Percentiles rank a stretch among this genome's conserved stretches.
These are phyloP conservation scores for Hydraecia micacea DNA, from an alignment of 2,888 invertebrate genomes.

Conservation along the genomic window DNA sequence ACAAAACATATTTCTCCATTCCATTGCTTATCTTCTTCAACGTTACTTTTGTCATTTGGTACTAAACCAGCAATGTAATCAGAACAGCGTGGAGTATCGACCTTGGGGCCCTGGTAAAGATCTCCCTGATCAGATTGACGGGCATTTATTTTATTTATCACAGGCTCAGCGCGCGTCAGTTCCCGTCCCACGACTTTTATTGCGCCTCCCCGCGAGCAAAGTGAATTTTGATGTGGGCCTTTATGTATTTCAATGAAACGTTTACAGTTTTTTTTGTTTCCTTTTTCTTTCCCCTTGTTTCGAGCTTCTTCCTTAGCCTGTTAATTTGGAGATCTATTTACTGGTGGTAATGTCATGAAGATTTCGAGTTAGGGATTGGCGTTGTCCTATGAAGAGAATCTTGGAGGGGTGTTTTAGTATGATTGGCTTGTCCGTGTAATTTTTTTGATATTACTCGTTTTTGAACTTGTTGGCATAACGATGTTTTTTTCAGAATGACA, in stretches of 20 bases:
- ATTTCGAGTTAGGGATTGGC: slow-evolving; percentile 36
- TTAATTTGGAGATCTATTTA: slow-evolving; percentile 63
- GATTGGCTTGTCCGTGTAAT: slow-evolving; percentile 27
- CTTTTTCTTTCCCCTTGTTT: slow-evolving; percentile 59
- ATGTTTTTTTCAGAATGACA: background rate
- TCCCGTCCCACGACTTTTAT: slow-evolving; percentile 76
- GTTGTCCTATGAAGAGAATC: slow-evolving; percentile 18
- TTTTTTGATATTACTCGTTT: background rate
- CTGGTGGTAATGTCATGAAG: slow-evolving; percentile 48
- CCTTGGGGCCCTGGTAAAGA: slow-evolving; percentile 53
- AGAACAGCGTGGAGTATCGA: slow-evolving; percentile 42
- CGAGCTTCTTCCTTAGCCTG: slow-evolving; percentile 53
- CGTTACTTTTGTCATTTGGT: background rate
- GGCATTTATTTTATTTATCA: slow-evolving; percentile 77
- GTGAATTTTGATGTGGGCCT: slow-evolving; percentile 87
- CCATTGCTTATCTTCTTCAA: slow-evolving; percentile 40
- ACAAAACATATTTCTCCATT: slow-evolving; percentile 27
- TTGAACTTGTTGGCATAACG: background rate
- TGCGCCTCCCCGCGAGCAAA: slow-evolving; percentile 80
- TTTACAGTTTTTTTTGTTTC: slow-evolving; percentile 72
- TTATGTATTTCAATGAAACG: slow-evolving; percentile 83
- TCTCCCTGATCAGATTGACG: slow-evolving; percentile 70
- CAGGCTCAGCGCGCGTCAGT: slow-evolving; percentile 69
- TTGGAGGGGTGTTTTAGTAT: slow-evolving; percentile 32
- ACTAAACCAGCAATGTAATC: slow-evolving; percentile 56